phyloP scores from a whole-genome alignment of 2,888 invertebrate species.

The Maniola hyperantus region DNA sequence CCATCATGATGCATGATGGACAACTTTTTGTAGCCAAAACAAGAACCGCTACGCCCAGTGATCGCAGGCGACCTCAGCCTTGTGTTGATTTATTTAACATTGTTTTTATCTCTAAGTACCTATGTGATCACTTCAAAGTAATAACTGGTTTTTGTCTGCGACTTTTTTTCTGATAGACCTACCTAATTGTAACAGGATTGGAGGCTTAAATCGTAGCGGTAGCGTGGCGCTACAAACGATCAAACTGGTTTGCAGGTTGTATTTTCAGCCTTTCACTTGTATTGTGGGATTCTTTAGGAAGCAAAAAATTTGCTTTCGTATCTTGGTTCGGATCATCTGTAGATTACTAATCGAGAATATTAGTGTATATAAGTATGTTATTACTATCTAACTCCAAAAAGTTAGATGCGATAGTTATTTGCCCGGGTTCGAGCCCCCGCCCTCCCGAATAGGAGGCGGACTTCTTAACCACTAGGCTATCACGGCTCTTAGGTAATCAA shows the following conservation, averaged over 20 bases:
- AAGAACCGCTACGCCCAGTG: constrained; percentile 43
- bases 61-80: constrained; percentile 59
- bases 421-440: no score
- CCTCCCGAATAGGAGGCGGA: no score
- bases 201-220: neutral
- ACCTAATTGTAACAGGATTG: neutral
- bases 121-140: constrained; percentile 17
- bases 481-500: no score
- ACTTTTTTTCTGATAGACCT: neutral
- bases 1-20: neutral
- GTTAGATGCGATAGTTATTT: no score
- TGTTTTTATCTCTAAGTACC: constrained; percentile 31
- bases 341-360: no score
- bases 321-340: no score
- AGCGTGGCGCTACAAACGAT: neutral
- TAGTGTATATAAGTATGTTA: no score
- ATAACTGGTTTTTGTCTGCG: constrained; percentile 5
- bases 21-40: constrained; percentile 6
- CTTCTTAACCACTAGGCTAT: no score
- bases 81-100: constrained; percentile 54
- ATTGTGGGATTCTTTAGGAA: no score
- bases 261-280: no score
- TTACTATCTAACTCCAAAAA: no score
- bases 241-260: neutral
- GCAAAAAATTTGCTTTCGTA: no score